phyloP scores from a whole-genome alignment of 2,113 vertebrate genomes.

The Chinchilla lanigera region DNA sequence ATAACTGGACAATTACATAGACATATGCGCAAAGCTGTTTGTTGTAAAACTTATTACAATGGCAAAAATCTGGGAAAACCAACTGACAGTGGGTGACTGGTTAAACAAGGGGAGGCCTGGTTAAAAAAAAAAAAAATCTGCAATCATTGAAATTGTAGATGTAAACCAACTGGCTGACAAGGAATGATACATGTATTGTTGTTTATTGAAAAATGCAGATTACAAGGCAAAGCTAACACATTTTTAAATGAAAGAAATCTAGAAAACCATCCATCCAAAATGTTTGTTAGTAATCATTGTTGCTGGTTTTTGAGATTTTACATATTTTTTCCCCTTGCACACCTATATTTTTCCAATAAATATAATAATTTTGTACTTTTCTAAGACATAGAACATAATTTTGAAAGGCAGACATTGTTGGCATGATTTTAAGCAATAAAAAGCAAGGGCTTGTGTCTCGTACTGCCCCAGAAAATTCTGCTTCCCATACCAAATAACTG shows the following conservation, averaged over 20 bases:
- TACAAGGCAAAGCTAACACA: background rate
- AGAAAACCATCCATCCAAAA: conserved; percentile 4
- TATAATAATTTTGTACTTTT: background rate
- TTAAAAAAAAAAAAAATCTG: background rate
- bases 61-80: conserved; percentile 49
- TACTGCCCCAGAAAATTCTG: background rate
- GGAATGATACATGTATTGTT: background rate
- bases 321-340: background rate
- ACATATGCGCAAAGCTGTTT: conserved; percentile 66
- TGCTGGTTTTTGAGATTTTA: background rate
- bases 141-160: background rate
- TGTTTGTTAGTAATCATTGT: background rate
- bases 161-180: background rate
- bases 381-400: background rate
- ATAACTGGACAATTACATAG: conserved; percentile 70
- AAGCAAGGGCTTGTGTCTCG: background rate
- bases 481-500: background rate
- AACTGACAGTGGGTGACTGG: background rate
- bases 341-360: background rate
- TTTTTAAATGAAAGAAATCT: background rate
- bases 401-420: background rate
- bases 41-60: conserved; percentile 50
- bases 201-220: background rate
- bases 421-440: background rate
- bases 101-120: conserved; percentile 6